Evolutionary conservation across 2,113 vertebrate genomes (phyloP).

Genomic region (Callipepla californica): DNA sequence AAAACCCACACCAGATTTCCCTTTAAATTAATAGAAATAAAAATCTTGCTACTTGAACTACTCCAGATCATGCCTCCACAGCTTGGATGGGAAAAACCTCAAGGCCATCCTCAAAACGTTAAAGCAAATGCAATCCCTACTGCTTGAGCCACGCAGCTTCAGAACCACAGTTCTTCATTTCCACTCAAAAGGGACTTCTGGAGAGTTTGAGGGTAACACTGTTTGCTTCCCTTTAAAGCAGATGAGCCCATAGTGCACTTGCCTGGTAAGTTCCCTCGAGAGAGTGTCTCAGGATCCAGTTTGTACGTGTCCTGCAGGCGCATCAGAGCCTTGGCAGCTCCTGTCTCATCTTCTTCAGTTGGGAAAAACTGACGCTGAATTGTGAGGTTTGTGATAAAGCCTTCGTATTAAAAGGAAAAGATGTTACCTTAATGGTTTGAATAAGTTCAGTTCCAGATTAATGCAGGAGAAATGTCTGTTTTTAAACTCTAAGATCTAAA

Average conservation of each 20-base stretch:
- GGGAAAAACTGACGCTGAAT: constrained; percentile 93
- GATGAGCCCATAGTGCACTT: background rate
- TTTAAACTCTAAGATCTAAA: background rate
- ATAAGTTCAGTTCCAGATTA: background rate
- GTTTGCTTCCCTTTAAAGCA: background rate
- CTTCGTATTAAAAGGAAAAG: constrained; percentile 74
- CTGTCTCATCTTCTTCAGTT: constrained; percentile 91
- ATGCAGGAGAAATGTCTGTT: background rate
- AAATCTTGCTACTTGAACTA: background rate
- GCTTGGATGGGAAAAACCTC: background rate
- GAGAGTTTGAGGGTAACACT: background rate
- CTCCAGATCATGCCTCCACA: fast-evolving
- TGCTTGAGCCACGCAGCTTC: fast-evolving
- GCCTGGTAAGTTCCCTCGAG: constrained; percentile 93
- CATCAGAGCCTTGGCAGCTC: constrained; percentile 95
- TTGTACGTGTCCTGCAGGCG: constrained; percentile 97
- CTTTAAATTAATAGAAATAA: background rate
- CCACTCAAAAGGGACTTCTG: background rate
- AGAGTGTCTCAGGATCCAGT: constrained; percentile 92
- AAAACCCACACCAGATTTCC: too few species aligned
- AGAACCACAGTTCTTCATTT: background rate
- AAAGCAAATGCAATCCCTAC: fast-evolving
- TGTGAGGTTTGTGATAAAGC: constrained; percentile 93
- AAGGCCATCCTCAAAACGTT: background rate
- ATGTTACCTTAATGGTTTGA: background rate